A percentile compares a stretch with the other conserved stretches of the same genome.
Conservation (phyloP, 2,888 invertebrate species). For the Endomychus coccineus region DNA sequence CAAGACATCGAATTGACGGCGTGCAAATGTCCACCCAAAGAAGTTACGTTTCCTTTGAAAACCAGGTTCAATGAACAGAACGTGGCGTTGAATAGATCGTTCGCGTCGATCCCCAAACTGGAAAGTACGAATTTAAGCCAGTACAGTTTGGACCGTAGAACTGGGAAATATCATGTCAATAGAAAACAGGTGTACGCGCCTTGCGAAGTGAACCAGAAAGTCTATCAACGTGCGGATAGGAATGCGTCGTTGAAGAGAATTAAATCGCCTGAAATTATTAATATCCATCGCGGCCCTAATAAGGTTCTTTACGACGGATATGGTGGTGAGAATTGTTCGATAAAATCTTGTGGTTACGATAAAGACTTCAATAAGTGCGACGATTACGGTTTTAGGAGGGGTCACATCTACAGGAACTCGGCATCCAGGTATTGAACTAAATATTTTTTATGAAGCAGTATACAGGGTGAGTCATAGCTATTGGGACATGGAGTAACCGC, state of each 20-base stretch:
- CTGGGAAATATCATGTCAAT: slow-evolving; percentile 13
- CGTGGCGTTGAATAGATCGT: slow-evolving; percentile 32
- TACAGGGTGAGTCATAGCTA: too few relatives aligned
- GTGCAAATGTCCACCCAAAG: slow-evolving; percentile 35
- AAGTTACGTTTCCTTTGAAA: slow-evolving; percentile 29
- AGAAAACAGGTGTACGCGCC: slow-evolving; percentile 36
- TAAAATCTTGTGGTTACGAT: slow-evolving; percentile 33
- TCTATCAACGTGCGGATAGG: slow-evolving; percentile 36
- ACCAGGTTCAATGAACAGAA: slow-evolving; percentile 34
- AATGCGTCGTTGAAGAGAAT: slow-evolving; percentile 28
- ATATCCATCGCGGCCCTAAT: slow-evolving; percentile 38
- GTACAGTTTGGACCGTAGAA: slow-evolving; percentile 45
- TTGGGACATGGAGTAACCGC: too few relatives aligned
- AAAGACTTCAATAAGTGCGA: slow-evolving; percentile 37
- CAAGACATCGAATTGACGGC: slow-evolving; percentile 37
- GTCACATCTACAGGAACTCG: slow-evolving; percentile 29
- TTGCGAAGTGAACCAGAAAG: slow-evolving; percentile 46
- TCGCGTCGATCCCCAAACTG: slow-evolving; percentile 35
- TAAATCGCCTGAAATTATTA: slow-evolving; percentile 41
- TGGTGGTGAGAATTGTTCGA: slow-evolving; percentile 32
- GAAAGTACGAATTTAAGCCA: slow-evolving; percentile 37
- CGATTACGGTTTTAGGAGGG: slow-evolving; percentile 38
- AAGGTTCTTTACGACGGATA: slow-evolving; percentile 32
- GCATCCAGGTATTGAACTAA: slow-evolving; percentile 30
- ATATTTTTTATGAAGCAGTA: too few relatives aligned